These are phyloP conservation scores for Oryzias melastigma DNA, from an alignment of 2,113 vertebrate genomes.

Conservation along the genomic window DNA sequence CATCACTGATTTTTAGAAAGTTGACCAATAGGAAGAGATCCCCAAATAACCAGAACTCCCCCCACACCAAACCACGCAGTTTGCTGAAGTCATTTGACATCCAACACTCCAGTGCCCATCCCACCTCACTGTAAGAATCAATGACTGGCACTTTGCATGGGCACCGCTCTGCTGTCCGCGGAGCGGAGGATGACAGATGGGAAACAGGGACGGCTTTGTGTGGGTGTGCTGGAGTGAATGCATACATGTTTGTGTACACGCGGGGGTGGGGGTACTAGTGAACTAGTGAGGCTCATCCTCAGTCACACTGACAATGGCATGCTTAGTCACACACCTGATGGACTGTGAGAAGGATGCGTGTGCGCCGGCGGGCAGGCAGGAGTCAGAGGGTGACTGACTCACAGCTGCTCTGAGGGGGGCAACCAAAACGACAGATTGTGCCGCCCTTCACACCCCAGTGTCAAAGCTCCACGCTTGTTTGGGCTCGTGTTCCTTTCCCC, in stretches of 20 bases:
- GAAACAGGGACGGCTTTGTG: conserved; percentile 48
- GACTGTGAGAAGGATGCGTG: conserved; percentile 44
- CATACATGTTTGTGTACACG: conserved; percentile 27
- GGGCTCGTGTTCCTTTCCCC: neutral
- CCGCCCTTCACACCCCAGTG: conserved; percentile 3
- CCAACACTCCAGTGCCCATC: conserved; percentile 40
- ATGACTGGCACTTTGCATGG: conserved; percentile 68
- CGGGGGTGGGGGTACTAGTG: conserved; percentile 19
- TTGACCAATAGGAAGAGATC: conserved; percentile 48
- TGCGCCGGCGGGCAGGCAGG: conserved; percentile 9
- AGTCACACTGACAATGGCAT: conserved; percentile 53
- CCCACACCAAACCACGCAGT: conserved; percentile 29
- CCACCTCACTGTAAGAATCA: conserved; percentile 69
- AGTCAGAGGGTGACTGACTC: conserved; percentile 44
- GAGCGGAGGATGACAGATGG: conserved; percentile 70
- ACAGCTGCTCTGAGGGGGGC: conserved; percentile 28
- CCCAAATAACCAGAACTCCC: conserved; percentile 60
- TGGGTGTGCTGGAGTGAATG: conserved; percentile 16
- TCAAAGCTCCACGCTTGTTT: conserved; percentile 5
- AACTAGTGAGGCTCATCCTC: conserved; percentile 50
- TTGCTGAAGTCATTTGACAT: conserved; percentile 52
- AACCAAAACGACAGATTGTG: conserved; percentile 35
- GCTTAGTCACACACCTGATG: conserved; percentile 71
- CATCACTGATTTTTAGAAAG: conserved; percentile 43
- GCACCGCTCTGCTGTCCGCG: conserved; percentile 55